A percentile compares a stretch with the other conserved stretches of the same genome.
phyloP scores from a whole-genome alignment of 2,888 invertebrate genomes.

The Copidosoma aretas region DNA sequence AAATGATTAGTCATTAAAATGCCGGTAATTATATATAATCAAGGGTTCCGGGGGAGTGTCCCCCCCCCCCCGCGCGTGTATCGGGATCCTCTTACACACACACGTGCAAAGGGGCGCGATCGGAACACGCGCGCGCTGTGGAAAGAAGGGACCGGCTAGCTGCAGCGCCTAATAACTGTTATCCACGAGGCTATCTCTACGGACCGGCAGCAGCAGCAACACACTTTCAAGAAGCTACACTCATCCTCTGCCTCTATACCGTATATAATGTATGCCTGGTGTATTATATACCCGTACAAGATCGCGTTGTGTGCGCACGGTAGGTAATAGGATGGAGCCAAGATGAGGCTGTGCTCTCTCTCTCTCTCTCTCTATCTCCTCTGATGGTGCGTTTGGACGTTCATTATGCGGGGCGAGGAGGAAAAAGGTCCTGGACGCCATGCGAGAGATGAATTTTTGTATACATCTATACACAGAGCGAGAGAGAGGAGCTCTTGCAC shows the following conservation, averaged over 20 bases:
- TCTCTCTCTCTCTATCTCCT: no score
- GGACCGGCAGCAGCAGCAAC: constrained; percentile 16
- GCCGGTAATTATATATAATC: constrained; percentile 63
- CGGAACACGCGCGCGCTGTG: constrained; percentile 57
- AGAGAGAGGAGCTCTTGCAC: not conserved
- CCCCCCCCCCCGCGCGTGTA: constrained; percentile 46
- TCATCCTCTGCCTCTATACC: not conserved
- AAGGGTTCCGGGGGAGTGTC: constrained; percentile 59
- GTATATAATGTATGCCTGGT: constrained; percentile 6
- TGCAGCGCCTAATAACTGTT: constrained; percentile 60
- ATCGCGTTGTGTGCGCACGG: not conserved
- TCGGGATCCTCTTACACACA: no score
- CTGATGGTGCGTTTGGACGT: constrained; percentile 7
- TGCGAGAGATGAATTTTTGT: constrained; percentile 25
- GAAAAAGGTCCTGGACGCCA: constrained; percentile 11
- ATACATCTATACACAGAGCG: no score
- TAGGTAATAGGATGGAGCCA: not conserved
- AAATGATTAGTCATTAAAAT: constrained; percentile 64
- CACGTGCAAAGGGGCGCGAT: constrained; percentile 41
- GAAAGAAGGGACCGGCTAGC: constrained; percentile 47
- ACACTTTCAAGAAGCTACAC: constrained; percentile 16
- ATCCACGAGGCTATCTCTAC: constrained; percentile 56
- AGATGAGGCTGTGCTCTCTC: not conserved
- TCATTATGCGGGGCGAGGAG: constrained; percentile 23
- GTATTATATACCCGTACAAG: no score